Evolutionary conservation across 2,797 vertebrate species (phyloP).

Genomic region (Typhlichthys eigenmanni): DNA sequence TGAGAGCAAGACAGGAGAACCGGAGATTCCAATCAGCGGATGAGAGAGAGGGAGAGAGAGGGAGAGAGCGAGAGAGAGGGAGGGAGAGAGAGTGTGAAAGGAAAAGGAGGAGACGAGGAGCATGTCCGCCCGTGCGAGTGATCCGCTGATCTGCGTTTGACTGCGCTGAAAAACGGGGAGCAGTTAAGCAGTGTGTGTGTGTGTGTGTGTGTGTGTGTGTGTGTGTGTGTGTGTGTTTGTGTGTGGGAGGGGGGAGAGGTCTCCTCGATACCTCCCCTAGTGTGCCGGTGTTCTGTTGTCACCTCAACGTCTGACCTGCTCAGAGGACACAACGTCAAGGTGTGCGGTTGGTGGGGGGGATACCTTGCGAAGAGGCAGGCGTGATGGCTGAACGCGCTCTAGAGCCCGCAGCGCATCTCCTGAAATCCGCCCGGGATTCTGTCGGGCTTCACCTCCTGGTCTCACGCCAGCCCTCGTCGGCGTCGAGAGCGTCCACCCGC

Average conservation of each 20-base stretch:
- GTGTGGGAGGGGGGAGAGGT: slow-evolving; percentile 32
- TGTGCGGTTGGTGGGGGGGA: slow-evolving; percentile 30
- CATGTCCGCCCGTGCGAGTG: no score
- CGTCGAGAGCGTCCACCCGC: slow-evolving; percentile 47
- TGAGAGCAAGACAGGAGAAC: slow-evolving; percentile 40
- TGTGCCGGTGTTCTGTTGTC: slow-evolving; percentile 36
- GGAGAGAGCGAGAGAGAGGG: slow-evolving; percentile 36
- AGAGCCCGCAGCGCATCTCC: slow-evolving; percentile 45
- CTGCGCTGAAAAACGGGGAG: no score
- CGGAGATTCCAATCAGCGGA: slow-evolving; percentile 41
- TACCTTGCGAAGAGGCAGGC: slow-evolving; percentile 22
- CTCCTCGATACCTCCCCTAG: slow-evolving; percentile 35
- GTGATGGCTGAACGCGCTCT: slow-evolving; percentile 64
- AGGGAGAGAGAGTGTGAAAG: slow-evolving; percentile 23
- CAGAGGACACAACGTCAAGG: slow-evolving; percentile 47
- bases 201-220: slow-evolving; percentile 9
- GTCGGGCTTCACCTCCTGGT: slow-evolving; percentile 50
- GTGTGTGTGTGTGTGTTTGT: neutral
- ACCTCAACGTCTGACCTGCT: slow-evolving; percentile 48
- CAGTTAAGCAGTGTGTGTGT: neutral
- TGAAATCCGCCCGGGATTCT: slow-evolving; percentile 51
- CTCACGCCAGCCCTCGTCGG: slow-evolving; percentile 47
- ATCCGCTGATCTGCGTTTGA: no score
- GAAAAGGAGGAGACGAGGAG: neutral
- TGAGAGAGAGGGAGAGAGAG: slow-evolving; percentile 37